Base-by-base conservation (phyloP, 2,797 vertebrate genomes). In the Falco peregrinus region DNA sequence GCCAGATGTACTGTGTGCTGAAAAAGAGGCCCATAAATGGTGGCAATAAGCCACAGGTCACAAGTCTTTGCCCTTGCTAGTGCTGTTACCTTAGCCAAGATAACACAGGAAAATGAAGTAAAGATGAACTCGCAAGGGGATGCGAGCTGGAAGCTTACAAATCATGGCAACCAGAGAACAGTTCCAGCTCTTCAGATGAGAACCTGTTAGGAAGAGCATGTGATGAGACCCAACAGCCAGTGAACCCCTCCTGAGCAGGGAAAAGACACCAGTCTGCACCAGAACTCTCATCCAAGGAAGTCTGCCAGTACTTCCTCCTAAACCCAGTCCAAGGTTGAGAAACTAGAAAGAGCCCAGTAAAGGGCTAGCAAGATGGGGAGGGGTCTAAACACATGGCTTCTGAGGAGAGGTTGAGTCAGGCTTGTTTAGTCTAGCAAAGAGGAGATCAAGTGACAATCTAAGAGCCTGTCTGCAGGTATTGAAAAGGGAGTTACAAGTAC, bases 351-450 rank as follows among this genome's bases (percentile, higher is more conserved):
- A 4, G 3, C 4, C 7, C 31, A 60, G 31, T 3, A 61, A 60
- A 69, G 39, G 6, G 1, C 29, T 11, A 1, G 31, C 28, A 64
- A 31, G 35, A 18, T 0, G 2, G 6, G 57, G 19, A 81, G 16
- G 7, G 2, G 8, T 57, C 20, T 41, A 67, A 78, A 26, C 12
- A 60, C 29, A 21, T 12, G 57, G 6, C 13, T 70, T 78, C 29
- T 71, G 61, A 94, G 39, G 13, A 54, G 16, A 57, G 9, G 17
- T 4, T 70, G 73, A 28, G 5, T 41, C 41, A 47, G 21, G 21
- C 2, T 60, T 48, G 9, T 54, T 48, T 68, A 51, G 21, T 7
- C 39, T 47, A 16, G 13, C 11, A 33, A 59, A 87, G 47, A 89
- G 16, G 33, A 67, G 18, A 80, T 4, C n/a, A 83, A 56, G 16